Conservation (phyloP, 2,113 vertebrate species). For the Bujurquina vittata region DNA sequence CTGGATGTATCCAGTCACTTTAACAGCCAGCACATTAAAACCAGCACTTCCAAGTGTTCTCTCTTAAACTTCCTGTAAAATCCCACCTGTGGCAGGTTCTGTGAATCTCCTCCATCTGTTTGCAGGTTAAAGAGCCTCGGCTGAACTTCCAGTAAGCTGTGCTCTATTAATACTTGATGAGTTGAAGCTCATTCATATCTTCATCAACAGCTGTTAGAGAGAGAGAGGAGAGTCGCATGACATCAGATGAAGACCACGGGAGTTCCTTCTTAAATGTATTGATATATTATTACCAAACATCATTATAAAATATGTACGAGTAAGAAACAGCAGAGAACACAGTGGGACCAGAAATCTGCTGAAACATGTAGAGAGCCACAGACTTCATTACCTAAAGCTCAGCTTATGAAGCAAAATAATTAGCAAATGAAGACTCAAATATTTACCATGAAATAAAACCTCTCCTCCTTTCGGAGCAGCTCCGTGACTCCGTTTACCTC, state of each 20-base stretch:
- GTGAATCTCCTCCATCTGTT: neutral
- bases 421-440: neutral
- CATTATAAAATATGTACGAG: neutral
- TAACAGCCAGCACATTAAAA: neutral
- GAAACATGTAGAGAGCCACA: neutral
- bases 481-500: neutral
- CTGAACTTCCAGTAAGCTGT: neutral
- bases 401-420: neutral
- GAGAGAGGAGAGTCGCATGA: neutral
- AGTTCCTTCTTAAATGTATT: neutral
- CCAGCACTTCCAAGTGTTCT: neutral
- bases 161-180: neutral
- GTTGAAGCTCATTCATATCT: neutral
- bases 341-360: neutral
- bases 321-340: neutral
- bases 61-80: neutral
- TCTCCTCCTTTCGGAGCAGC: neutral
- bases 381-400: neutral
- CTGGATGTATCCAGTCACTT: neutral
- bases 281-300: neutral
- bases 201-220: neutral
- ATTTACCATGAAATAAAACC: neutral
- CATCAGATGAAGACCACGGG: constrained; percentile 1
- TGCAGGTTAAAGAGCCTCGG: neutral
- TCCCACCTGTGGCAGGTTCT: neutral